Base-by-base conservation (phyloP, 2,113 vertebrate genomes). In the Glareola pratincola region DNA sequence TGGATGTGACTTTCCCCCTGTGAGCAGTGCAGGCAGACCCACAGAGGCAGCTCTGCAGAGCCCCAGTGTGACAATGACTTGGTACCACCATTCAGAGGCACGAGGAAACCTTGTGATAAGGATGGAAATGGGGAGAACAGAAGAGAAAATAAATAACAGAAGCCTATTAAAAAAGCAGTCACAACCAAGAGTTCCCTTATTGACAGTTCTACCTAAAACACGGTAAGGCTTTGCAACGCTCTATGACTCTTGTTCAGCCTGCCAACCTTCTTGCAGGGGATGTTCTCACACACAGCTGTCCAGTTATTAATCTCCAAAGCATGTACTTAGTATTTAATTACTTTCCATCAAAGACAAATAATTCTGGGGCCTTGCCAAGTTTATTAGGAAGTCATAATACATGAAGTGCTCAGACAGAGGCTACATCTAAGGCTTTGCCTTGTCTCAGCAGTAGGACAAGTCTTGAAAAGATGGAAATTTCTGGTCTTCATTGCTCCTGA, bases 151-250 rank as follows among this genome's bases (percentile, higher is more conserved):
- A 56, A 75, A 84, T 63, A 57, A 69, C 12, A 80, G 51, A 85
- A 71, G 4, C 17, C 26, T 84, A 26, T 63, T 81, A 6, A 64
- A 39, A 68, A 73, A 43, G 22, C 10, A 78, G 57, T 68, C 68
- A 37, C 39, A 54, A 50, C 21, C 43, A 9, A 79, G 54, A 69
- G 4, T 14, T 88, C 22, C 22, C 36, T 71, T 47, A 26, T 48
- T 63, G 64, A 43, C 39, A 82, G 6, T 10, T 83, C 60, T 27
- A 7, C 32, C 29, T 62, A 68, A 72, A 90, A 48, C 15, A 54
- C 2, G 6, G 30, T 39, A 48, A 27, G 0, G 2, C 5, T 39
- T 29, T 37, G 15, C 43, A 72, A 41, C 0, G 0, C 60, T 66
- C 45, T 22, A 8, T 20, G n/a, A 73, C 8, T 29, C 54, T 60